Percentiles rank a stretch among this genome's conserved stretches.
phyloP scores from a whole-genome alignment of 2,888 invertebrate genomes.

The Venustoraphidia nigricollis region DNA sequence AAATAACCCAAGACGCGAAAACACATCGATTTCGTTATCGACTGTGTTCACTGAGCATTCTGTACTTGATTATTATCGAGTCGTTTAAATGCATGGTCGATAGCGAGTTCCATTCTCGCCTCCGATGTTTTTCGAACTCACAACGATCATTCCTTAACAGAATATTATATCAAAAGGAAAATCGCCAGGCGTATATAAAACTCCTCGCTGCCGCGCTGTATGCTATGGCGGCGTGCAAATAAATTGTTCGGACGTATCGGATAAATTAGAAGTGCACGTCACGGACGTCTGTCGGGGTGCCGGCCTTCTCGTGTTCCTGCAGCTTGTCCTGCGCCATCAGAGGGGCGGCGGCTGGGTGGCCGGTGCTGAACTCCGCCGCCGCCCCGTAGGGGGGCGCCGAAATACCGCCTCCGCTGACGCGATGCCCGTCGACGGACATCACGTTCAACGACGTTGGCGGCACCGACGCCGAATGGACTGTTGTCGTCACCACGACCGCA shows the following conservation, averaged over 20 bases:
- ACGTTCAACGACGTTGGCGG: constrained; percentile 2
- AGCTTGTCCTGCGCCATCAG: constrained; percentile 27
- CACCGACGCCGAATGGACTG: constrained; percentile 7
- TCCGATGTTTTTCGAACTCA: too few relatives aligned
- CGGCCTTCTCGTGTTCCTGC: constrained; percentile 53
- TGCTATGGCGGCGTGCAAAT: constrained; percentile 3
- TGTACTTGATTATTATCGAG: too few relatives aligned
- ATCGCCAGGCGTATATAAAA: too few relatives aligned
- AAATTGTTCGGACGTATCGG: not conserved
- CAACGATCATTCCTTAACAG: too few relatives aligned
- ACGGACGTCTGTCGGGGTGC: constrained; percentile 73
- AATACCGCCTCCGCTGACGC: constrained; percentile 8
- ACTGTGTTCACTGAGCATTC: too few relatives aligned
- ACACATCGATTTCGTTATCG: too few relatives aligned
- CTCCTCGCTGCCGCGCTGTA: not conserved
- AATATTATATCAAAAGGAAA: too few relatives aligned
- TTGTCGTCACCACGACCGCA: constrained; percentile 28
- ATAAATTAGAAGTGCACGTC: constrained; percentile 57
- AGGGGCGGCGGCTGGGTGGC: constrained; percentile 20
- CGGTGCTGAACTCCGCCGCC: constrained; percentile 17
- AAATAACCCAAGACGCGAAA: too few relatives aligned
- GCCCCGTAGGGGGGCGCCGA: constrained; percentile 9
- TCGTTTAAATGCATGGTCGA: too few relatives aligned
- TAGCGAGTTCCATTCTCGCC: too few relatives aligned
- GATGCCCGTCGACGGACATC: constrained; percentile 4